Percentiles rank a stretch among this genome's conserved stretches.
These are phyloP conservation scores for Metaphire vulgaris DNA, from an alignment of 1,140 invertebrate genomes.

Conservation along the genomic window DNA sequence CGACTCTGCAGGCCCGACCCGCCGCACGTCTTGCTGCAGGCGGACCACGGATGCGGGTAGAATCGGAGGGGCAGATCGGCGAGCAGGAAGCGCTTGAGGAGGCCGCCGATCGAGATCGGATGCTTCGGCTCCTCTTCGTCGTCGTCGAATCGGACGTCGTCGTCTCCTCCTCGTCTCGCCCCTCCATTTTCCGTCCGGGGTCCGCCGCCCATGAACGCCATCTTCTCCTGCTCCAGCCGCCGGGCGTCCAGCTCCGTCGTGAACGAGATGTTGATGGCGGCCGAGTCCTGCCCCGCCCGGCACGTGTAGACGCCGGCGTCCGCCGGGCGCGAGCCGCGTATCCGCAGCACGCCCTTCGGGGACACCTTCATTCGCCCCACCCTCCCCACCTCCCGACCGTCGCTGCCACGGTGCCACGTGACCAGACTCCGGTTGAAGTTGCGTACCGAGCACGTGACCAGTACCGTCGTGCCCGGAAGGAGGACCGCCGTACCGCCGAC, in stretches of 20 bases:
- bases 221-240: background rate
- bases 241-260: background rate
- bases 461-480: slow-evolving; percentile 75
- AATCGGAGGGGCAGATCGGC: background rate
- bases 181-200: slow-evolving; percentile 53
- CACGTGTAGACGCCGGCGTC: slow-evolving; percentile 78
- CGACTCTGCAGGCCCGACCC: slow-evolving; percentile 61
- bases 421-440: background rate
- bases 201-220: background rate
- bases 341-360: slow-evolving; percentile 75
- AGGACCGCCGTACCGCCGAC: slow-evolving; percentile 76
- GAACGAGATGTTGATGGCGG: slow-evolving; percentile 42
- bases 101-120: background rate
- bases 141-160: background rate
- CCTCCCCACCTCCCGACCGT: background rate
- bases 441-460: slow-evolving; percentile 76
- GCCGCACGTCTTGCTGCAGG: slow-evolving; percentile 4
- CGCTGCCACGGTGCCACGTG: background rate
- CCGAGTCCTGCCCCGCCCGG: slow-evolving; percentile 46
- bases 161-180: slow-evolving; percentile 60
- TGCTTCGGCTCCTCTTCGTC: slow-evolving; percentile 12
- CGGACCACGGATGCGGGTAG: background rate
- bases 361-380: slow-evolving; percentile 56
- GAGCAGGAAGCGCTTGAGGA: background rate
- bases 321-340: slow-evolving; percentile 65